Evolutionary conservation across 2,797 vertebrate species (phyloP).

Genomic region (Dermochelys coriacea): DNA sequence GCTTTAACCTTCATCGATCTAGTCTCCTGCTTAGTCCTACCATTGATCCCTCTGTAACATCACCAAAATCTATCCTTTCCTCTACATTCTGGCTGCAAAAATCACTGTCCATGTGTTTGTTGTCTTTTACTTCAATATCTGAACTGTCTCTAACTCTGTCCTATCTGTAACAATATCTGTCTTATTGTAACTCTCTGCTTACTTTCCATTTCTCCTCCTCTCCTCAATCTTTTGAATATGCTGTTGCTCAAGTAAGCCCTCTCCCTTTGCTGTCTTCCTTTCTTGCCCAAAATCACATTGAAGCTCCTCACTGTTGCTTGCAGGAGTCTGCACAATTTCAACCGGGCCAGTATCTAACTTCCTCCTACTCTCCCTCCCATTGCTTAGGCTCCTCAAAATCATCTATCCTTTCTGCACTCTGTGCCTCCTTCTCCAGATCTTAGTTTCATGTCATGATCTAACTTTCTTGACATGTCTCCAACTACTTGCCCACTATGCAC

Average conservation of each 20-base stretch:
- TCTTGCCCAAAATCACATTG: neutral
- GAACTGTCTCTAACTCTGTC: neutral
- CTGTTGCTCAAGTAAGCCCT: neutral
- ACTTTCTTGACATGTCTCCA: too few relatives aligned
- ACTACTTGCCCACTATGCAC: too few relatives aligned
- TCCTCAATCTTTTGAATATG: neutral
- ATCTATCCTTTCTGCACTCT: too few relatives aligned
- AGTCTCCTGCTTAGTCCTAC: neutral
- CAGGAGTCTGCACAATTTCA: neutral
- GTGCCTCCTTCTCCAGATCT: neutral
- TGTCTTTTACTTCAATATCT: neutral
- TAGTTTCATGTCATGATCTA: too few relatives aligned
- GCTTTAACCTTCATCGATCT: neutral
- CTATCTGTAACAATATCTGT: too few relatives aligned
- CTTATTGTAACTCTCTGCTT: neutral
- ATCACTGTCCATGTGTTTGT: neutral
- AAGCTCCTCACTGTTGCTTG: neutral
- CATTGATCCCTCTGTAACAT: neutral
- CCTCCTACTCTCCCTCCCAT: neutral
- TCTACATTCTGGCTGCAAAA: neutral
- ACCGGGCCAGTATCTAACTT: neutral
- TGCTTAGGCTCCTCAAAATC: neutral
- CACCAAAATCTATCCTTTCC: neutral
- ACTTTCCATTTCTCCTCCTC: neutral
- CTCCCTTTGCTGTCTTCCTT: neutral